Evolutionary conservation across 2,888 invertebrate genomes (phyloP).

Genomic region (Diabrotica balteata): DNA sequence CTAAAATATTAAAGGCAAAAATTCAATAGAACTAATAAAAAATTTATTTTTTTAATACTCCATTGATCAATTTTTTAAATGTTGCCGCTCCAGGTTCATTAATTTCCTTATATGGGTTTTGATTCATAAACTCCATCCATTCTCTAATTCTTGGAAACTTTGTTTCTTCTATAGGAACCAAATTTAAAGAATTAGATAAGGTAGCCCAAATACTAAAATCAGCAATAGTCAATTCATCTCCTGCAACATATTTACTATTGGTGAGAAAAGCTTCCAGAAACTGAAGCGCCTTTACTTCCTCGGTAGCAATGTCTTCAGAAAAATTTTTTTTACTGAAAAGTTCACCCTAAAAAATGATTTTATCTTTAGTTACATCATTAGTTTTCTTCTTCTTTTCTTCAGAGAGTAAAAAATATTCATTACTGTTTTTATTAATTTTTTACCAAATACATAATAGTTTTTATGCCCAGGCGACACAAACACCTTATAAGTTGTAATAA

Average conservation of each 20-base stretch:
- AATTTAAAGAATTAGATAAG: not conserved
- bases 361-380: no score
- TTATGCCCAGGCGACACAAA: no score
- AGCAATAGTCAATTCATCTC: constrained; percentile 1
- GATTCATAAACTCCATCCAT: not conserved
- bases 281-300: not conserved
- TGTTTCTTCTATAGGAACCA: not conserved
- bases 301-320: not conserved
- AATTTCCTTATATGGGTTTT: not conserved
- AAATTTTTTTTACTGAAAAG: no score
- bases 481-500: no score
- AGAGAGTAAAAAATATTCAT: no score
- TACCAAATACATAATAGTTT: no score
- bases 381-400: no score
- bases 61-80: not conserved
- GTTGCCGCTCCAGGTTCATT: not conserved
- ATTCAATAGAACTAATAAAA: no score
- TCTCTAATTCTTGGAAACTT: not conserved
- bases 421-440: no score
- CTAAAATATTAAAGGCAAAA: no score
- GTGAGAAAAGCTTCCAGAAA: not conserved
- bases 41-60: no score
- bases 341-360: no score
- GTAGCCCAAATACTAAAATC: constrained; percentile 1
- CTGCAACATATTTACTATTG: not conserved